Conservation (phyloP, 2,888 invertebrate species). For the Proisotoma minuta region DNA sequence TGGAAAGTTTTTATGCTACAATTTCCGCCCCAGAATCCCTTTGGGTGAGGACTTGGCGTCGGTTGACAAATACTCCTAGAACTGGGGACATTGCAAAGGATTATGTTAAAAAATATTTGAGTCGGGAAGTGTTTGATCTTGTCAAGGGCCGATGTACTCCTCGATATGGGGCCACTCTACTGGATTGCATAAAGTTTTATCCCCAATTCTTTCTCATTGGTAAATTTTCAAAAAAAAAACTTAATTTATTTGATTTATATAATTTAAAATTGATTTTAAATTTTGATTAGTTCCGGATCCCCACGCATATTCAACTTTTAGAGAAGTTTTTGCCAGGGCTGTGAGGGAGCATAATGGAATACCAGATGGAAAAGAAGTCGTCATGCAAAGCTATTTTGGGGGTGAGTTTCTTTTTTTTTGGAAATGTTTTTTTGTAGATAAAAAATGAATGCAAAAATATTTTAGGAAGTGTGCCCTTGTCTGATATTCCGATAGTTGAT, state of each 20-base stretch:
- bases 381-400: too few species aligned
- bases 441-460: too few species aligned
- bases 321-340: conserved; percentile 74
- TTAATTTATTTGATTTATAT: too few species aligned
- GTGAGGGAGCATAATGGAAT: conserved; percentile 62
- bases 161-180: conserved; percentile 69
- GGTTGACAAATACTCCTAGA: conserved; percentile 34
- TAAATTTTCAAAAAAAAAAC: too few species aligned
- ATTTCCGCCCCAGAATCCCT: conserved; percentile 35
- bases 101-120: conserved; percentile 66
- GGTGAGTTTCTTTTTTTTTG: too few species aligned
- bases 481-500: conserved; percentile 35
- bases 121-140: conserved; percentile 66
- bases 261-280: conserved; percentile 57
- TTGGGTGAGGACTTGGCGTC: conserved; percentile 38
- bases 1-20: conserved; percentile 66
- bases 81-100: conserved; percentile 48
- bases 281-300: conserved; percentile 85
- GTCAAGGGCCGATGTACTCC: conserved; percentile 69
- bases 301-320: conserved; percentile 76
- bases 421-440: too few species aligned
- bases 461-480: neutral
- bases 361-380: too few species aligned
- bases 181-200: conserved; percentile 69
- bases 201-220: conserved; percentile 40